Evolutionary conservation across 2,888 invertebrate species (phyloP).

Genomic region (Hirtodrosophila confusa): DNA sequence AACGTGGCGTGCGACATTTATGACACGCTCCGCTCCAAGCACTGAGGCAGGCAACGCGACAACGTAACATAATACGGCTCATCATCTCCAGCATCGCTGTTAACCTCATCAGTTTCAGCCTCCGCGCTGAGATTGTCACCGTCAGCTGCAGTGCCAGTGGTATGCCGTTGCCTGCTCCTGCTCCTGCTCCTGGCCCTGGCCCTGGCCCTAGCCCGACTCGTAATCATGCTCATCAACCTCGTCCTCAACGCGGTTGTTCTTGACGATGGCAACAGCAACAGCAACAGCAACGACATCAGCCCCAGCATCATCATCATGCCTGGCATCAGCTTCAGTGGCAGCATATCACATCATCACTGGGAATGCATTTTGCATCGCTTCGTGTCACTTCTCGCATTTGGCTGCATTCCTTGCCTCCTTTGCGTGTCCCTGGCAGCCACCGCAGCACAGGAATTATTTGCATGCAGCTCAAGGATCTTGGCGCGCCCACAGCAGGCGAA

Average conservation of each 20-base stretch:
- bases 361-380: constrained; percentile 80
- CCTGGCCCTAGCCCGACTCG: constrained; percentile 8
- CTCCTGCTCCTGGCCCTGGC: background rate
- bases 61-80: constrained; percentile 76
- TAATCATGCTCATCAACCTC: constrained; percentile 66
- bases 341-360: constrained; percentile 76
- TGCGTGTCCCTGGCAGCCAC: constrained; percentile 28
- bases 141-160: constrained; percentile 34
- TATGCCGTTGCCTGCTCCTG: constrained; percentile 6
- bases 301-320: constrained; percentile 37
- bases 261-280: constrained; percentile 27
- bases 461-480: constrained; percentile 49
- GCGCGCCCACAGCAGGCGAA: constrained; percentile 11
- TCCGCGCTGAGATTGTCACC: constrained; percentile 64
- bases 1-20: constrained; percentile 78
- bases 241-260: constrained; percentile 48
- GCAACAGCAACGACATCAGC: constrained; percentile 29
- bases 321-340: constrained; percentile 32
- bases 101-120: constrained; percentile 78
- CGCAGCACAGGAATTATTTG: constrained; percentile 24
- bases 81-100: constrained; percentile 66
- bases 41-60: constrained; percentile 25
- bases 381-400: constrained; percentile 69
- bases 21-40: constrained; percentile 65
- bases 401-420: constrained; percentile 38